phyloP scores from a whole-genome alignment of 1,140 invertebrate genomes.

The Adoxophyes honmai region DNA sequence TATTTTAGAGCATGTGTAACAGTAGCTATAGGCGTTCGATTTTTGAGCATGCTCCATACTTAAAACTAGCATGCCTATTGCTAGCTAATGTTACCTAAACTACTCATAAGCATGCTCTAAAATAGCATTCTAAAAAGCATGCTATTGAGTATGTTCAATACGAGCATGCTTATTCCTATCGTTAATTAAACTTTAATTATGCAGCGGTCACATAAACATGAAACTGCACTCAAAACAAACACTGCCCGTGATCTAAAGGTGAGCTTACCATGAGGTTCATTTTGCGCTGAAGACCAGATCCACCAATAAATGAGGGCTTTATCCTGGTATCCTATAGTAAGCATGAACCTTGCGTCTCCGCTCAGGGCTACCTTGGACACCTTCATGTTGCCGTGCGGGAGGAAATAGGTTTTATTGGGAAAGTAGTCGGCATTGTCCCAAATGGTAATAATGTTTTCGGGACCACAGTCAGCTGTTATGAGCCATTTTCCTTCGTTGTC shows the following conservation, averaged over 20 bases:
- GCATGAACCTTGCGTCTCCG: constrained; percentile 75
- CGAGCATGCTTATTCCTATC: too few relatives aligned
- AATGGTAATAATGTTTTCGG: constrained; percentile 76
- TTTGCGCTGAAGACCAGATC: constrained; percentile 76
- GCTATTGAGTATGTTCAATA: too few relatives aligned
- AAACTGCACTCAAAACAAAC: too few relatives aligned
- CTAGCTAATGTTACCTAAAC: too few relatives aligned
- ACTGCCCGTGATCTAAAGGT: background rate
- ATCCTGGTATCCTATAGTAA: constrained; percentile 72
- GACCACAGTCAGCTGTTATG: constrained; percentile 75
- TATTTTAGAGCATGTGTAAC: too few relatives aligned
- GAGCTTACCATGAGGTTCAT: constrained; percentile 72
- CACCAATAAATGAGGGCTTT: constrained; percentile 73
- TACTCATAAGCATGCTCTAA: too few relatives aligned
- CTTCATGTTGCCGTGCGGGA: constrained; percentile 58
- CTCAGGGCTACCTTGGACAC: constrained; percentile 72
- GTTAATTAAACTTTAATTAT: too few relatives aligned
- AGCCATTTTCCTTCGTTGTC: constrained; percentile 74
- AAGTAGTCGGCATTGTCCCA: constrained; percentile 75
- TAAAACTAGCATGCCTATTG: too few relatives aligned
- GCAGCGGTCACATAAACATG: too few relatives aligned
- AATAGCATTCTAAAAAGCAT: too few relatives aligned
- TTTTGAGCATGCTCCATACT: too few relatives aligned
- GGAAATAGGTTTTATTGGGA: constrained; percentile 75
- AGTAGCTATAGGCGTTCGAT: too few relatives aligned